Evolutionary conservation across 2,888 invertebrate genomes (phyloP).

Genomic region (Sinohyriopsis cumingii): DNA sequence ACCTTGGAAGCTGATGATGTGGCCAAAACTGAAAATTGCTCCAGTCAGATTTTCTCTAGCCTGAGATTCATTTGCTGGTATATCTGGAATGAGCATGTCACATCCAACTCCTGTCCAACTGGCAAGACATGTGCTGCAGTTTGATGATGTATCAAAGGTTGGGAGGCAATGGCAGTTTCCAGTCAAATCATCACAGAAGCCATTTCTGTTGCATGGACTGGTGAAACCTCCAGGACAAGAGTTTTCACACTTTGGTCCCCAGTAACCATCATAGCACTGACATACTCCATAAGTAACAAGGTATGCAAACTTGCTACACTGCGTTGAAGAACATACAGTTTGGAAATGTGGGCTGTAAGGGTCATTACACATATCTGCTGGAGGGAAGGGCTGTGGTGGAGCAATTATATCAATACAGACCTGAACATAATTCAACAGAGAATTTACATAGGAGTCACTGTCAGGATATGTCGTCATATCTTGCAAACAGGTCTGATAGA

Average conservation of each 20-base stretch:
- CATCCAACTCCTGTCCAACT: constrained; percentile 37
- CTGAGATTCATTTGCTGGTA: background rate
- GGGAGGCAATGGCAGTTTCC: constrained; percentile 37
- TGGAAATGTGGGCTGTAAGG: constrained; percentile 2
- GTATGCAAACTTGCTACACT: constrained; percentile 34
- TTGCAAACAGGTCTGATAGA: constrained; percentile 17
- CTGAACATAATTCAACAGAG: constrained; percentile 29
- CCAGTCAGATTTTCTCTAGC: constrained; percentile 6
- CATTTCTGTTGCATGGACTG: constrained; percentile 31
- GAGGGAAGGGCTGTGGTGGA: constrained; percentile 25
- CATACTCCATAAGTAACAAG: constrained; percentile 20
- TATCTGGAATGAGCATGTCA: constrained; percentile 9
- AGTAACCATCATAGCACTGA: constrained; percentile 38
- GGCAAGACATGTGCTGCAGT: constrained; percentile 27
- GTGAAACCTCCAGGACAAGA: constrained; percentile 37
- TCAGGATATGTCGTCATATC: constrained; percentile 10
- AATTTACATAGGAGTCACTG: constrained; percentile 20
- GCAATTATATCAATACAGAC: constrained; percentile 31
- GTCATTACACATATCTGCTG: constrained; percentile 35
- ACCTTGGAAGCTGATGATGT: constrained; percentile 23
- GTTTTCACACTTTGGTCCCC: constrained; percentile 35
- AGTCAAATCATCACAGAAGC: constrained; percentile 25
- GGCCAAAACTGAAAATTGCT: constrained; percentile 29
- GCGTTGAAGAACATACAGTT: constrained; percentile 27
- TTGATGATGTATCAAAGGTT: constrained; percentile 16